These are phyloP conservation scores for Acromyrmex charruanus DNA, from an alignment of 1,140 invertebrate species.

Conservation along the genomic window DNA sequence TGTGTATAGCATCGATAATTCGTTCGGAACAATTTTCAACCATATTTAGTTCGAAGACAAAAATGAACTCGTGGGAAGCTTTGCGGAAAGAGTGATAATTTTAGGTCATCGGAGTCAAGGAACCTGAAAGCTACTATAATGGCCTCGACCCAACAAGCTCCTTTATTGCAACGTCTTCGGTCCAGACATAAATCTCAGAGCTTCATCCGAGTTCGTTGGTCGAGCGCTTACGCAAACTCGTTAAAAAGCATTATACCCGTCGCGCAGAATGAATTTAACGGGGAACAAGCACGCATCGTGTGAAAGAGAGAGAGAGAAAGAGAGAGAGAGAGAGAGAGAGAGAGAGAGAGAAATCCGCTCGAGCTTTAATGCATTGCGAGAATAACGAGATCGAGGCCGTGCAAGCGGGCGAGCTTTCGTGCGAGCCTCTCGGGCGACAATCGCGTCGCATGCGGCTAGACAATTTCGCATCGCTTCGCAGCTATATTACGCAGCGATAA, in stretches of 20 bases:
- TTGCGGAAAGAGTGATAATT: constrained; percentile 19
- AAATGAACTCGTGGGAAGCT: constrained; percentile 16
- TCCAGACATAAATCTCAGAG: constrained; percentile 38
- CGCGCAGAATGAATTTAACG: constrained; percentile 54
- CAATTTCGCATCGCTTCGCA: constrained; percentile 47
- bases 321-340: not conserved
- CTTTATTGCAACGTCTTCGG: constrained; percentile 32
- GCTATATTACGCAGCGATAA: constrained; percentile 37
- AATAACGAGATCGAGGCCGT: constrained; percentile 33
- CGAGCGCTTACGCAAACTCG: constrained; percentile 48
- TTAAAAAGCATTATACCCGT: constrained; percentile 55
- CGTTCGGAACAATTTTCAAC: not conserved
- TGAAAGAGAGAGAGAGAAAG: not conserved
- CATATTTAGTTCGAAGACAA: not conserved
- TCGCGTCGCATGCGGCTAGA: constrained; percentile 38
- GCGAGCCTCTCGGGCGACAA: constrained; percentile 24
- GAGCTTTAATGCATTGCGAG: constrained; percentile 24
- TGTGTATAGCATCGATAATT: no score
- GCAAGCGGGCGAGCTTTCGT: constrained; percentile 1
- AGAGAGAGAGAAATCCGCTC: constrained; percentile 20
- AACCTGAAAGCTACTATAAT: constrained; percentile 26
- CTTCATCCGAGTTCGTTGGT: constrained; percentile 51
- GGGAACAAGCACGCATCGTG: constrained; percentile 1
- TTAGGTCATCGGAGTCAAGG: constrained; percentile 43
- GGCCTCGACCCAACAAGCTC: constrained; percentile 18